phyloP scores from a whole-genome alignment of 2,888 invertebrate genomes.

The Drosophila gaucha region DNA sequence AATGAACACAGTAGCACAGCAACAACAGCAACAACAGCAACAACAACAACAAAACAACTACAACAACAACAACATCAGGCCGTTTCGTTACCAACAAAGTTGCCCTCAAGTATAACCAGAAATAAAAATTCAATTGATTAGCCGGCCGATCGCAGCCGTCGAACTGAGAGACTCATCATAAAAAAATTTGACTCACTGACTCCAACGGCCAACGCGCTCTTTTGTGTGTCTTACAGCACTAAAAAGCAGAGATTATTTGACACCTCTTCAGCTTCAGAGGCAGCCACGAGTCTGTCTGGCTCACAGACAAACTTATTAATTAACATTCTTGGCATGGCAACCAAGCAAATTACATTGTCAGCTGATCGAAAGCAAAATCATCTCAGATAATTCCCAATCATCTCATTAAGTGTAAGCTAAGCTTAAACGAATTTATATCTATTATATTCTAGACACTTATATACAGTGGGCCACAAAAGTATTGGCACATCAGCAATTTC shows the following conservation, averaged over 20 bases:
- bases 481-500: too few relatives aligned
- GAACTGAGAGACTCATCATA: constrained; percentile 41
- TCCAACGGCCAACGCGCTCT: neutral
- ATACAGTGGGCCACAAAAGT: too few relatives aligned
- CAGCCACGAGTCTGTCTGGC: neutral
- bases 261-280: constrained; percentile 7
- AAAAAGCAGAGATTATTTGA: constrained; percentile 12
- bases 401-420: too few relatives aligned
- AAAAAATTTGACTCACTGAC: constrained; percentile 47
- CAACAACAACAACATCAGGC: constrained; percentile 17
- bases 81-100: constrained; percentile 50
- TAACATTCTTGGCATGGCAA: neutral
- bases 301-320: neutral
- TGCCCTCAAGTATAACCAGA: constrained; percentile 47
- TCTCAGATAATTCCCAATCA: neutral
- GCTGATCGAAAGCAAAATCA: neutral
- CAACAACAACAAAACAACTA: constrained; percentile 4
- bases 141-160: constrained; percentile 25
- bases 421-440: too few relatives aligned
- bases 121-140: constrained; percentile 54
- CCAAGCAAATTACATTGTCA: neutral
- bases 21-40: constrained; percentile 18
- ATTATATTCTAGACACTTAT: too few relatives aligned
- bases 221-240: too few relatives aligned
- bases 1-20: constrained; percentile 32